Evolutionary conservation across 2,888 invertebrate species (phyloP).

Genomic region (Amblyteles armatorius): DNA sequence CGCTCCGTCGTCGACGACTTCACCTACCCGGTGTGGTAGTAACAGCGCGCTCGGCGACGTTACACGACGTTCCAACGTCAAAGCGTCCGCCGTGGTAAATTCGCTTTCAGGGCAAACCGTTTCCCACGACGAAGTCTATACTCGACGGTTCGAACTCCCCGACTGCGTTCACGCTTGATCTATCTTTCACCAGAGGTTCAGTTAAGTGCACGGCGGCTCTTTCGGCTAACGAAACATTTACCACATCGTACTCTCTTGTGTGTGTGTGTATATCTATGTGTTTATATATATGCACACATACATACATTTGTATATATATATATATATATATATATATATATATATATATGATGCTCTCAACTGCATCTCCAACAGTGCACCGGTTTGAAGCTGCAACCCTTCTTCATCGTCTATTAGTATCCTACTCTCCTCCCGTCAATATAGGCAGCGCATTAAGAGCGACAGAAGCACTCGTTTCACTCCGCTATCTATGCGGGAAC

Average conservation of each 20-base stretch:
- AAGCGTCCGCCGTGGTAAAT: conserved; percentile 37
- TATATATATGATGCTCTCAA: background rate
- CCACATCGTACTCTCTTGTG: background rate
- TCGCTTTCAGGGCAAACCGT: conserved; percentile 33
- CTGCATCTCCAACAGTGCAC: background rate
- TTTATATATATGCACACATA: background rate
- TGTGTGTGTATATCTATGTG: background rate
- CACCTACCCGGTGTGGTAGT: background rate
- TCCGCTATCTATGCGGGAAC: conserved; percentile 5
- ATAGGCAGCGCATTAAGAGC: conserved; percentile 24
- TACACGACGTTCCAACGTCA: background rate
- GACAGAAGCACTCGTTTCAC: conserved; percentile 42
- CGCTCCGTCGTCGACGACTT: conserved; percentile 34
- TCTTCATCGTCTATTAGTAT: conserved; percentile 38
- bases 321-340: background rate
- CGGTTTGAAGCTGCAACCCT: conserved; percentile 46
- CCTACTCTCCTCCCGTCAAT: conserved; percentile 25
- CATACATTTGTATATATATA: background rate
- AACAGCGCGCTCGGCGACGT: conserved; percentile 9
- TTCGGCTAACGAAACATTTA: conserved; percentile 29
- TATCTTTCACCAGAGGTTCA: conserved; percentile 4
- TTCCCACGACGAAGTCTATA: conserved; percentile 40
- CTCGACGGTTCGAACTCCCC: background rate
- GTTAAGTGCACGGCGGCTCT: conserved; percentile 12
- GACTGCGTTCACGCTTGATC: background rate